Percentiles rank a stretch among this genome's conserved stretches.
Evolutionary conservation across 2,113 vertebrate species (phyloP).

Genomic region (Pipa parva): DNA sequence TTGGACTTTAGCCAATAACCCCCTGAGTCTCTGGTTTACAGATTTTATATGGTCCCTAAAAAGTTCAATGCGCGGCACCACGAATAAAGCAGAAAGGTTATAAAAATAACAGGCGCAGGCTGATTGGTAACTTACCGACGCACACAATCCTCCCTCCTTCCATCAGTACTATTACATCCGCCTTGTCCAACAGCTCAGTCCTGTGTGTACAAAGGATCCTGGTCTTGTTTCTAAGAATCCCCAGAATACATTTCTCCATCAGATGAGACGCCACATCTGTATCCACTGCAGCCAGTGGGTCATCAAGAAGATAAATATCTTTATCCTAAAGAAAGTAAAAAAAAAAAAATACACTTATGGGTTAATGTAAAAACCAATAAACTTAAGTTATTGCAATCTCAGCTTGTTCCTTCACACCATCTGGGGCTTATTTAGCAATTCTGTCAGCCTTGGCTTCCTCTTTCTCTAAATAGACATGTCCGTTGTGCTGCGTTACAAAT

Average conservation of each 20-base stretch:
- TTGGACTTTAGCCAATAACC: too few species aligned
- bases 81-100: not conserved
- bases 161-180: constrained; percentile 79
- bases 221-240: constrained; percentile 76
- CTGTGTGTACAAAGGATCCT: constrained; percentile 93
- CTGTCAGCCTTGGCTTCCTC: too few species aligned
- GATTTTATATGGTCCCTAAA: too few species aligned
- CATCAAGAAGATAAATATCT: constrained; percentile 89
- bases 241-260: constrained; percentile 82
- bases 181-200: constrained; percentile 76
- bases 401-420: not conserved
- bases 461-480: too few species aligned
- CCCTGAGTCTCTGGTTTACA: too few species aligned
- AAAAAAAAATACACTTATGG: too few species aligned
- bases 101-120: not conserved
- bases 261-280: constrained; percentile 84
- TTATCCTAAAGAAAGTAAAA: constrained; percentile 74
- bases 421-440: constrained; percentile 15
- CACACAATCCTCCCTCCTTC: constrained; percentile 75
- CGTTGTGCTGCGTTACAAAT: too few species aligned
- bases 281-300: constrained; percentile 92
- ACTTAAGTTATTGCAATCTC: too few species aligned
- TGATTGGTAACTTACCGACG: constrained; percentile 63
- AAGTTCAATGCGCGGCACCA: not conserved
- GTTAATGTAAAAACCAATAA: too few species aligned